Conservation (phyloP, 2,797 vertebrate genomes). For the Girardinus metallicus region DNA sequence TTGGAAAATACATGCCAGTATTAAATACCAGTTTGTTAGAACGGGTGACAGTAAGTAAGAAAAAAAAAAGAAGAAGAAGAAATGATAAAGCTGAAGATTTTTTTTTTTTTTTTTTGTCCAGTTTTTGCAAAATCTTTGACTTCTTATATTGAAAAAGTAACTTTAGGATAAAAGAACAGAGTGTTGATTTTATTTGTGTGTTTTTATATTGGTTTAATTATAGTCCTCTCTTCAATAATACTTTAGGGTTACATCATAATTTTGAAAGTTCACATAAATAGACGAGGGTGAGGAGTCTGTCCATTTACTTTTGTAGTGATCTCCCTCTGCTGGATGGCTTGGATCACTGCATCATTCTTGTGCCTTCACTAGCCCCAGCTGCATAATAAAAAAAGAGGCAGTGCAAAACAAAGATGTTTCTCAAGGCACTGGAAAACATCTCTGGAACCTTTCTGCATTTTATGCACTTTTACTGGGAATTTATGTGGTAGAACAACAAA, state of each 20-base stretch:
- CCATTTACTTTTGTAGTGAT: slow-evolving; percentile 6
- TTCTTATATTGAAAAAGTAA: background rate
- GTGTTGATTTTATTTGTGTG: background rate
- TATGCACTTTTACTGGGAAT: background rate
- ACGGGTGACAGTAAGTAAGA: background rate
- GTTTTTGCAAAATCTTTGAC: background rate
- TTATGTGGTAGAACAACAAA: background rate
- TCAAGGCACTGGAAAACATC: no score
- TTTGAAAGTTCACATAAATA: slow-evolving; percentile 14
- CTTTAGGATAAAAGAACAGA: background rate
- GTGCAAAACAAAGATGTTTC: background rate
- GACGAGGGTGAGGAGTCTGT: slow-evolving; percentile 3
- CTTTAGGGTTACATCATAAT: slow-evolving; percentile 11
- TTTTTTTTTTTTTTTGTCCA: slow-evolving; percentile 1
- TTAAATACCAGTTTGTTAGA: slow-evolving; percentile 24
- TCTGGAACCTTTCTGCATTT: background rate
- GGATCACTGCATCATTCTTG: slow-evolving; percentile 13
- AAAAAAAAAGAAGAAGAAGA: background rate
- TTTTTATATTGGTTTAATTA: background rate
- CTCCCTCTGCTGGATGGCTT: slow-evolving; percentile 48
- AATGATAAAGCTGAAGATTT: slow-evolving; percentile 10
- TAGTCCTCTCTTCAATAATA: background rate
- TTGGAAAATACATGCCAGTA: slow-evolving; percentile 48
- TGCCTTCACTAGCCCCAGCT: background rate
- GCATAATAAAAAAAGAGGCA: background rate